These are phyloP conservation scores for Daktulosphaira vitifoliae DNA, from an alignment of 1,140 invertebrate genomes.

Conservation along the genomic window DNA sequence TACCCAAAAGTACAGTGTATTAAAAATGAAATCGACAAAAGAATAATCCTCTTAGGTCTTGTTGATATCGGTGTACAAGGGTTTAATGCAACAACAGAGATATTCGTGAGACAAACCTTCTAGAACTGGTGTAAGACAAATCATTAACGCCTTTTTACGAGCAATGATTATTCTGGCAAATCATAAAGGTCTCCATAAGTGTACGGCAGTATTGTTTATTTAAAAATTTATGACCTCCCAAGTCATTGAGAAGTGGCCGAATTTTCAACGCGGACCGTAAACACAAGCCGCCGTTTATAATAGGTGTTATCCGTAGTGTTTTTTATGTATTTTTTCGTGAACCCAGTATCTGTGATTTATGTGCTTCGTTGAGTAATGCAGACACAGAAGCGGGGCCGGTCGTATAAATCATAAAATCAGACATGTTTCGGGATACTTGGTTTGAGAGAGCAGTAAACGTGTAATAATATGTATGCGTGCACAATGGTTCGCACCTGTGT, in stretches of 20 bases:
- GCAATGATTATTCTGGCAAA: conserved; percentile 19
- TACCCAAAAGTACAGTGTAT: neutral
- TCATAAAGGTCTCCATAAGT: conserved; percentile 8
- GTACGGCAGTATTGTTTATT: conserved; percentile 29
- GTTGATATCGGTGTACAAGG: too few relatives aligned
- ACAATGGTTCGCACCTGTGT: conserved; percentile 31
- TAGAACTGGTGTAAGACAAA: too few relatives aligned
- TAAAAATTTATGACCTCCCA: conserved; percentile 22
- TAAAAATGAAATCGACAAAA: neutral
- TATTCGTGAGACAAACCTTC: too few relatives aligned
- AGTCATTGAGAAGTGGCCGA: conserved; percentile 7
- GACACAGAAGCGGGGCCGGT: conserved; percentile 29
- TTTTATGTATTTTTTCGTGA: too few relatives aligned
- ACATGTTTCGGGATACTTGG: conserved; percentile 11
- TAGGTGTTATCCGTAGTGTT: too few relatives aligned
- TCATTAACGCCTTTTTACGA: conserved; percentile 30
- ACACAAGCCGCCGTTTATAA: neutral
- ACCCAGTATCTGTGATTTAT: conserved; percentile 13
- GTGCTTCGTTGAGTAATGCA: neutral
- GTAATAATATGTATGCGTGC: too few relatives aligned
- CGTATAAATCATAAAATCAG: conserved; percentile 34
- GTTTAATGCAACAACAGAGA: too few relatives aligned
- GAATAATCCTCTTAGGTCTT: neutral
- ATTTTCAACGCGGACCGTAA: conserved; percentile 17
- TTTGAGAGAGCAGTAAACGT: too few relatives aligned